phyloP scores from a whole-genome alignment of 2,113 vertebrate genomes.

The Tragelaphus scriptus region DNA sequence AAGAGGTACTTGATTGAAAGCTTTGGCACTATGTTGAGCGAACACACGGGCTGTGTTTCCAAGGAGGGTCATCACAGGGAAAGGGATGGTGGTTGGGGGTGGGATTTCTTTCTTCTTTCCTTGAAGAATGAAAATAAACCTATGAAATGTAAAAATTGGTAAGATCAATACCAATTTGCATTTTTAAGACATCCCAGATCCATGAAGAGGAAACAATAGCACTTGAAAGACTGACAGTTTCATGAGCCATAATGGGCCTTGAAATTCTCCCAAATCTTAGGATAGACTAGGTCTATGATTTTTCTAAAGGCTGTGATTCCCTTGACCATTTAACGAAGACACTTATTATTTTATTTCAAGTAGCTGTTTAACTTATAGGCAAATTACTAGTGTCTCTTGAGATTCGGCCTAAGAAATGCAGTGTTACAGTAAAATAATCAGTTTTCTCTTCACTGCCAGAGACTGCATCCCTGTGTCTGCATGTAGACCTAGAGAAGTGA shows the following conservation, averaged over 20 bases:
- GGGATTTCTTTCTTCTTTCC: neutral
- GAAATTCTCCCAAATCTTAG: neutral
- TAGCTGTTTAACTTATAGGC: neutral
- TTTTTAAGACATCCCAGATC: neutral
- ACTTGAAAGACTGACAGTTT: neutral
- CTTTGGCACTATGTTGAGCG: neutral
- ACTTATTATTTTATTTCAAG: neutral
- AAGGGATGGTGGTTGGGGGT: neutral
- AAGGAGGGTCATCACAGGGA: neutral
- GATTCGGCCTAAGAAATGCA: neutral
- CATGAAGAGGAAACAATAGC: neutral
- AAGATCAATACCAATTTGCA: neutral
- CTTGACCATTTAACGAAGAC: neutral
- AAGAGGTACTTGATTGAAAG: constrained; percentile 90
- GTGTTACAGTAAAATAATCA: neutral
- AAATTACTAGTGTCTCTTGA: neutral
- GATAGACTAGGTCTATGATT: neutral
- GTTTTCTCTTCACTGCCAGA: neutral
- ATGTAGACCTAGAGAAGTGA: neutral
- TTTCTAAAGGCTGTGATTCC: neutral
- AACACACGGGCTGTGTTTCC: neutral
- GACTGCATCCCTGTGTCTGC: neutral
- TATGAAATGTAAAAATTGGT: neutral
- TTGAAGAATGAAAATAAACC: neutral
- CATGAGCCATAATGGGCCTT: neutral